These are phyloP conservation scores for Poeciliopsis gracilis DNA, from an alignment of 2,797 vertebrate genomes.

Conservation along the genomic window DNA sequence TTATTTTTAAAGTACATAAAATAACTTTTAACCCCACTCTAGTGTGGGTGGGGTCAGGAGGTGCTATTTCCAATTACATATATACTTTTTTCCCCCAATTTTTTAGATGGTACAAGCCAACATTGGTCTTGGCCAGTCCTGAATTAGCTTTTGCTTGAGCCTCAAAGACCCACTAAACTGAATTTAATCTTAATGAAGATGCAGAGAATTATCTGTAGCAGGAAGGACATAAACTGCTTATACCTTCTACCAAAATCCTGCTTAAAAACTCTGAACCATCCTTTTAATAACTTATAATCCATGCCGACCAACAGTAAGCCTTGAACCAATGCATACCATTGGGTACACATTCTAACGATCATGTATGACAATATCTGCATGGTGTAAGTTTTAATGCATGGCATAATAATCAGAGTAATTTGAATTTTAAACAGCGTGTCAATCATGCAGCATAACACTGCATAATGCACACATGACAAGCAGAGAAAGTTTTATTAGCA, in stretches of 20 bases:
- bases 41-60: no score
- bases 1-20: not conserved
- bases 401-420: slow-evolving; percentile 14
- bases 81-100: no score
- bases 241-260: not conserved
- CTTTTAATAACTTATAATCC: slow-evolving; percentile 6
- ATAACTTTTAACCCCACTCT: no score
- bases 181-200: not conserved
- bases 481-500: slow-evolving; percentile 20
- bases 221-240: not conserved
- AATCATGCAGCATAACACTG: slow-evolving; percentile 35
- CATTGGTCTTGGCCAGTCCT: not conserved
- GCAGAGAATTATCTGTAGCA: not conserved
- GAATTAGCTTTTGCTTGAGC: not conserved
- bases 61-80: no score
- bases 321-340: not conserved
- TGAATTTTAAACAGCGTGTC: slow-evolving; percentile 16
- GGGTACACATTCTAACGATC: not conserved
- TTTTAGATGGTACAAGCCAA: not conserved
- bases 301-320: not conserved
- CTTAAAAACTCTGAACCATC: not conserved
- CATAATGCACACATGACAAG: slow-evolving; percentile 16
- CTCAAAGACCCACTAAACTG: not conserved
- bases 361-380: not conserved
- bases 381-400: slow-evolving; percentile 8